Conservation (phyloP, 1,140 invertebrate genomes). For the Sesamia nonagrioides region DNA sequence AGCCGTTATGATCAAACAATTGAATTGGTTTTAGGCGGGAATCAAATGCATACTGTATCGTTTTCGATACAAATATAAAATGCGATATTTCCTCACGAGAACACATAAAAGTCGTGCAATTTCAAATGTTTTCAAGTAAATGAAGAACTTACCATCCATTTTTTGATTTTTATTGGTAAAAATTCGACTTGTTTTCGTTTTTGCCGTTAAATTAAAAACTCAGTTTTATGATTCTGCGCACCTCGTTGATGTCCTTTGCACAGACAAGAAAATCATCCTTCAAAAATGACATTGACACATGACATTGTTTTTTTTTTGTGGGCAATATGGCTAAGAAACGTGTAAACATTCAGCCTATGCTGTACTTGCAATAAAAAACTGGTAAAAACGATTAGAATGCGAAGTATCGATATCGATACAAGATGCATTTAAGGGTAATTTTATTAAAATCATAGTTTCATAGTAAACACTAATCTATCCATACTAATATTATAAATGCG, state of each 20-base stretch:
- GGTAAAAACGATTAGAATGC: constrained; percentile 44
- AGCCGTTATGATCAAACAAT: constrained; percentile 44
- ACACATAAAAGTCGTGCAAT: constrained; percentile 47
- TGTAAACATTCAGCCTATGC: constrained; percentile 34
- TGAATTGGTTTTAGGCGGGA: too few species aligned
- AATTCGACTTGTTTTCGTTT: too few species aligned
- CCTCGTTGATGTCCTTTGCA: background rate
- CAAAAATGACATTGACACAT: constrained; percentile 42
- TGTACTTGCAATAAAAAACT: constrained; percentile 47
- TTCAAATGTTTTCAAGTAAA: constrained; percentile 47
- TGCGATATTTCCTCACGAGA: constrained; percentile 46
- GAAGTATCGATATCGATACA: constrained; percentile 47
- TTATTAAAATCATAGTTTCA: too few species aligned
- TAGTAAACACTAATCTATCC: too few species aligned
- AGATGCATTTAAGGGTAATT: constrained; percentile 43
- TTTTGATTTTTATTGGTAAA: too few species aligned
- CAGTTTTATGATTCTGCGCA: constrained; percentile 18
- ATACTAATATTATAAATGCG: too few species aligned
- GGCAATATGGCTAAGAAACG: constrained; percentile 39
- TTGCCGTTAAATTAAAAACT: too few species aligned
- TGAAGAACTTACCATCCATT: constrained; percentile 42
- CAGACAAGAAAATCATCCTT: constrained; percentile 24
- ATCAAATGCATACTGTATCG: too few species aligned
- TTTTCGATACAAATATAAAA: too few species aligned
- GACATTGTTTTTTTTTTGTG: constrained; percentile 27